Evolutionary conservation across 2,888 invertebrate species (phyloP).

Genomic region (Calliphora vomitoria): DNA sequence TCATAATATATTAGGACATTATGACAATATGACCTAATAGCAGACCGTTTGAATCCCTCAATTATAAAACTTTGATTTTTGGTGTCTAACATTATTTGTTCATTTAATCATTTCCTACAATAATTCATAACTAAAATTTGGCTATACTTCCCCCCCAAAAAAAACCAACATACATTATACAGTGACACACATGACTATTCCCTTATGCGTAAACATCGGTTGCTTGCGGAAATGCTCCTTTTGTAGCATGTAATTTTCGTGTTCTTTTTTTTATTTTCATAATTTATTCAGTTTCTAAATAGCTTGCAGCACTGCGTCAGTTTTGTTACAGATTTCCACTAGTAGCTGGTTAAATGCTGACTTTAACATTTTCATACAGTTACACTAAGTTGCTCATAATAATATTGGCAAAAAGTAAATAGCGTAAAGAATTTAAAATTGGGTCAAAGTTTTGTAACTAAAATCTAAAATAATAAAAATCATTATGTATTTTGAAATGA

Average conservation of each 20-base stretch:
- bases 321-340: slow-evolving; percentile 25
- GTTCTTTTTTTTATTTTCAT: not conserved
- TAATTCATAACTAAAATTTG: not conserved
- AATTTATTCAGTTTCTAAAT: slow-evolving; percentile 56
- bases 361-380: slow-evolving; percentile 26
- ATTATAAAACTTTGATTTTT: too few relatives aligned
- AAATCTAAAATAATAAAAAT: not conserved
- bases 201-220: not conserved
- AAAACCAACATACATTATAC: not conserved
- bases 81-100: too few relatives aligned
- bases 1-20: too few relatives aligned
- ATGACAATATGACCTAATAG: too few relatives aligned
- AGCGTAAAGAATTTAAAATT: not conserved
- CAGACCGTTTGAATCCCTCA: too few relatives aligned
- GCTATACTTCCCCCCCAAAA: not conserved
- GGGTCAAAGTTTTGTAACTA: not conserved
- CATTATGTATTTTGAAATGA: not conserved
- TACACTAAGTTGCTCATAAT: slow-evolving; percentile 25
- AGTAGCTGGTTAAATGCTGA: slow-evolving; percentile 26
- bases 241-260: slow-evolving; percentile 28
- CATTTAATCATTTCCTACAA: too few relatives aligned
- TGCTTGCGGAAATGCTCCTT: slow-evolving; percentile 1
- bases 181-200: not conserved
- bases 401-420: not conserved
- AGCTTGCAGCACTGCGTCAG: slow-evolving; percentile 66